These are phyloP conservation scores for Cartodere bifasciata DNA, from an alignment of 2,888 invertebrate genomes.

Conservation along the genomic window DNA sequence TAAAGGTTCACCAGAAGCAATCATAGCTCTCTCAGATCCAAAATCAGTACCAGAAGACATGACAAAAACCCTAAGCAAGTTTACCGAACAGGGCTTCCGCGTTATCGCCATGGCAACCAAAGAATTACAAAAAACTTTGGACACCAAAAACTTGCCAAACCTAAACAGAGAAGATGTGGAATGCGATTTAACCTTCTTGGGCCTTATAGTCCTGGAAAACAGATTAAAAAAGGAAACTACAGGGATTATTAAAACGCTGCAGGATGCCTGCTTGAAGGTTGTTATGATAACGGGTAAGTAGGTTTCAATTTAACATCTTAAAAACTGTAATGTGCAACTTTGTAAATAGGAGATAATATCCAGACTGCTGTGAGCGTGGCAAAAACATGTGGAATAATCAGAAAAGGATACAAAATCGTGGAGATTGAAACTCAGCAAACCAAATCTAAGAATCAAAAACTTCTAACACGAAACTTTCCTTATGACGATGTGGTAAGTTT, in stretches of 20 bases:
- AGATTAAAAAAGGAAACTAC: constrained; percentile 78
- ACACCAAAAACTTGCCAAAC: constrained; percentile 54
- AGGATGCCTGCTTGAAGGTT: constrained; percentile 73
- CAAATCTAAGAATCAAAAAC: too few species aligned
- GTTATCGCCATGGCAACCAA: constrained; percentile 78
- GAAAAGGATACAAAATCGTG: constrained; percentile 18
- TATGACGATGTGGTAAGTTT: too few species aligned
- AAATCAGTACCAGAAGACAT: constrained; percentile 69
- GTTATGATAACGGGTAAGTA: constrained; percentile 86
- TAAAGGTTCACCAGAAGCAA: constrained; percentile 90
- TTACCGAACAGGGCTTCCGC: constrained; percentile 72
- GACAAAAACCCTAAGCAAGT: constrained; percentile 57
- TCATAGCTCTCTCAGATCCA: constrained; percentile 58
- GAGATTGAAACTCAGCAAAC: constrained; percentile 24
- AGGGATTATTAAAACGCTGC: constrained; percentile 63
- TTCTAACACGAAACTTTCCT: too few species aligned
- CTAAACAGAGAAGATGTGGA: constrained; percentile 70
- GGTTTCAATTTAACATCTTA: constrained; percentile 3
- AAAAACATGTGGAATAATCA: constrained; percentile 68
- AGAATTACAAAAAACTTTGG: constrained; percentile 43
- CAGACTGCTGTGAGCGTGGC: constrained; percentile 89
- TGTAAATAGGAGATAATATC: constrained; percentile 60
- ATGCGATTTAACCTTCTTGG: constrained; percentile 65
- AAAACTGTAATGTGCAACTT: constrained; percentile 1
- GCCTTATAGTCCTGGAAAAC: constrained; percentile 90